Evolutionary conservation across 2,888 invertebrate species (phyloP).

Genomic region (Dolichopus griseipennis): DNA sequence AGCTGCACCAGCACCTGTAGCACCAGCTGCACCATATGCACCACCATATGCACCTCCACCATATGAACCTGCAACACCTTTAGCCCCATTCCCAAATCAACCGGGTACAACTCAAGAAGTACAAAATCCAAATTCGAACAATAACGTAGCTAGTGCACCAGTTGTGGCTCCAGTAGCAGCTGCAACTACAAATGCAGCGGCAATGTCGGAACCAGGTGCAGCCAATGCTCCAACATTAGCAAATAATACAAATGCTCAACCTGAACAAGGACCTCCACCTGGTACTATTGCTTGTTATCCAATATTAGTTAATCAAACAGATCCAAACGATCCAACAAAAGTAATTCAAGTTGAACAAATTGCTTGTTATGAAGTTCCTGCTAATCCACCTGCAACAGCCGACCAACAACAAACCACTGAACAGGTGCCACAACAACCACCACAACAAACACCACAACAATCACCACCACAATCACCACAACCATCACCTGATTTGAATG

Average conservation of each 20-base stretch:
- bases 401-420: conserved; percentile 15
- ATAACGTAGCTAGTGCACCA: conserved; percentile 18
- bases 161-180: conserved; percentile 21
- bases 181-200: conserved; percentile 18
- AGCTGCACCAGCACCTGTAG: conserved; percentile 22
- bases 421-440: not conserved
- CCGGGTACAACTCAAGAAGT: conserved; percentile 20
- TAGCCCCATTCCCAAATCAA: conserved; percentile 22
- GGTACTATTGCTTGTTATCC: conserved; percentile 39
- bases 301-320: conserved; percentile 37
- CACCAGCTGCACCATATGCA: conserved; percentile 15
- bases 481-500: too few relatives aligned
- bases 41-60: conserved; percentile 21
- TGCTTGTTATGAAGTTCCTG: conserved; percentile 35
- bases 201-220: not conserved
- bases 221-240: not conserved
- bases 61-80: conserved; percentile 15
- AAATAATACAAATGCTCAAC: conserved; percentile 12
- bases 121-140: not conserved
- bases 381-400: conserved; percentile 31
- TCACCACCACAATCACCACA: not conserved
- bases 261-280: conserved; percentile 26
- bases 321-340: conserved; percentile 37
- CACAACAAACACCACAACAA: not conserved
- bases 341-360: conserved; percentile 36